Percentiles rank a stretch among this genome's conserved stretches.
These are phyloP conservation scores for Lanius ludovicianus DNA, from an alignment of 2,113 vertebrate genomes.

Conservation along the genomic window DNA sequence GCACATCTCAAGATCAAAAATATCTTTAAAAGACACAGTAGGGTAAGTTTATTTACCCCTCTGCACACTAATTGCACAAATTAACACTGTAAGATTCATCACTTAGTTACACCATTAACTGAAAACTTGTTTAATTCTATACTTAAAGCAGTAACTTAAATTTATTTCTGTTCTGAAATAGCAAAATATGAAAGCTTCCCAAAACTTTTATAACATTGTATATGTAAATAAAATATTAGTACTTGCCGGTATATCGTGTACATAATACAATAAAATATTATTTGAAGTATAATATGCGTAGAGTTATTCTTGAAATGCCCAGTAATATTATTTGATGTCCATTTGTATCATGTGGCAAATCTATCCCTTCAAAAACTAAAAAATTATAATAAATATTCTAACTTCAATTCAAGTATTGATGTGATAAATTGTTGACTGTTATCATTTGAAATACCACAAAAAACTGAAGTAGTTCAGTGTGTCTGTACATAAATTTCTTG, in stretches of 20 bases:
- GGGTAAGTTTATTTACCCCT: neutral
- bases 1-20: neutral
- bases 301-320: neutral
- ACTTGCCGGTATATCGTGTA: neutral
- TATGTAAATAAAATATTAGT: neutral
- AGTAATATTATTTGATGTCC: neutral
- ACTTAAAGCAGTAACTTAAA: neutral
- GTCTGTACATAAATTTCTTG: neutral
- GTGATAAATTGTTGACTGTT: neutral
- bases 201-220: neutral
- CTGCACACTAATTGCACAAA: neutral
- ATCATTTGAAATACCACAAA: neutral
- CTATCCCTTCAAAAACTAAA: neutral
- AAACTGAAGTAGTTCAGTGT: neutral
- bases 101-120: neutral
- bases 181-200: neutral
- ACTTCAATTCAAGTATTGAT: neutral
- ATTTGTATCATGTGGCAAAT: neutral
- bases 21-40: neutral
- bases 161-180: neutral
- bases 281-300: neutral
- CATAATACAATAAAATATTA: neutral
- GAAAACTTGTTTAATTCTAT: neutral
- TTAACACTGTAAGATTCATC: neutral
- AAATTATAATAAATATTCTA: neutral